phyloP scores from a whole-genome alignment of 2,113 vertebrate genomes.

The Bos indicus region DNA sequence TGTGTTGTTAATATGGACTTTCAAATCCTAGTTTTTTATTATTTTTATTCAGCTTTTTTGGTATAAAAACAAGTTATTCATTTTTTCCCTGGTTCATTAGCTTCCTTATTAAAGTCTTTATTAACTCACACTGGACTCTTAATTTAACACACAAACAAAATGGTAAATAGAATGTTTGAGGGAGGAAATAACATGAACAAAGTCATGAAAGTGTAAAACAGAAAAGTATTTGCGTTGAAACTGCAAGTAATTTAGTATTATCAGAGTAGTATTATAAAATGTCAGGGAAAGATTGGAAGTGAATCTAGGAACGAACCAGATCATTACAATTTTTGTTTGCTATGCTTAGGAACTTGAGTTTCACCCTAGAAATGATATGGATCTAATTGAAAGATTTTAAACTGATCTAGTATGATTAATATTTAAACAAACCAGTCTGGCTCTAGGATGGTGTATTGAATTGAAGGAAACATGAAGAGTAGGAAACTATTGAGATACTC shows the following conservation, averaged over 20 bases:
- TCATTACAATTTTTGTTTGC: neutral
- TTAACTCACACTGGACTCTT: neutral
- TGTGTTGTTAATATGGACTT: neutral
- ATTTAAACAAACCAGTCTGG: neutral
- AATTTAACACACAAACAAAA: neutral
- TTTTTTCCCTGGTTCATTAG: neutral
- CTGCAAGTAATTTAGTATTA: neutral
- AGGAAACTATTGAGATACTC: neutral
- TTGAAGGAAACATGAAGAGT: neutral
- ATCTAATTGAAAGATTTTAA: conserved; percentile 18
- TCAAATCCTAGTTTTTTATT: neutral
- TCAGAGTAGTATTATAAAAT: neutral
- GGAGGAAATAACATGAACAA: neutral
- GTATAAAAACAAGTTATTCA: neutral
- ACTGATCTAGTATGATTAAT: neutral
- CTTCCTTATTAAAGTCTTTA: neutral
- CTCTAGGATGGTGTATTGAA: neutral
- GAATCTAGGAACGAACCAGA: neutral
- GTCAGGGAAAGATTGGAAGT: neutral
- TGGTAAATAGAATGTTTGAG: neutral
- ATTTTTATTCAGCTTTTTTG: neutral
- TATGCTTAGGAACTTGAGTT: neutral
- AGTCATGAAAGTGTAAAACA: neutral
- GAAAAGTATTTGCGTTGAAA: neutral
- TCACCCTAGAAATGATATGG: neutral